These are phyloP conservation scores for Lasiurus borealis DNA, from an alignment of 2,113 vertebrate species.

Conservation along the genomic window DNA sequence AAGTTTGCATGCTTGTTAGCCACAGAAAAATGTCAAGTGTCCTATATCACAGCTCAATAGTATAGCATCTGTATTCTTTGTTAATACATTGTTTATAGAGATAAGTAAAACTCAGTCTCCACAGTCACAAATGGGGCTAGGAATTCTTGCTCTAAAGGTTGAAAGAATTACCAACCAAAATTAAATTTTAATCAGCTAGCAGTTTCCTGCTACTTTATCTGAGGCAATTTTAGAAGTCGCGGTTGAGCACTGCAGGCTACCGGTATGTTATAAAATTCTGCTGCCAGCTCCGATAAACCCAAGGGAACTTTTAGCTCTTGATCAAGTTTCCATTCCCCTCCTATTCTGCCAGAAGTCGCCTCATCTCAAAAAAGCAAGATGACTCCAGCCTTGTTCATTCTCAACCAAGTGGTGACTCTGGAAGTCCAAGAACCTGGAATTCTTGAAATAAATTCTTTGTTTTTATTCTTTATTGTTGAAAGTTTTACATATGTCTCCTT, in stretches of 20 bases:
- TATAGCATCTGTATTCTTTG: neutral
- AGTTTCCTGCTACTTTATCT: neutral
- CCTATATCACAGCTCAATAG: neutral
- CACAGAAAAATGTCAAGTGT: neutral
- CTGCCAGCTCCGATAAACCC: neutral
- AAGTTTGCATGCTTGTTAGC: neutral
- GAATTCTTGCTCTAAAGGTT: slow-evolving; percentile 22
- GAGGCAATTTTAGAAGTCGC: neutral
- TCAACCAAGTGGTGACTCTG: neutral
- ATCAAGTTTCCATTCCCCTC: neutral
- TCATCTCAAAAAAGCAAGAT: neutral
- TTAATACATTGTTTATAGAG: neutral
- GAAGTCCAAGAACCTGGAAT: neutral
- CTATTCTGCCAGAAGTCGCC: neutral
- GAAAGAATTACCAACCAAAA: neutral
- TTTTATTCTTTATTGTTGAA: too few species aligned
- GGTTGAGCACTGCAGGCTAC: neutral
- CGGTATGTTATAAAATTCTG: neutral
- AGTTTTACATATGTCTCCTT: too few species aligned
- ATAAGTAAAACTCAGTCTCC: neutral
- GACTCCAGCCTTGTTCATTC: neutral
- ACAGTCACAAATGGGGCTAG: neutral
- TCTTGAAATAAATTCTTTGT: neutral
- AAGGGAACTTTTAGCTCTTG: neutral
- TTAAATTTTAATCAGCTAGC: slow-evolving; percentile 26